Evolutionary conservation across 2,888 invertebrate genomes (phyloP).

Genomic region (Horisme vitalbata): DNA sequence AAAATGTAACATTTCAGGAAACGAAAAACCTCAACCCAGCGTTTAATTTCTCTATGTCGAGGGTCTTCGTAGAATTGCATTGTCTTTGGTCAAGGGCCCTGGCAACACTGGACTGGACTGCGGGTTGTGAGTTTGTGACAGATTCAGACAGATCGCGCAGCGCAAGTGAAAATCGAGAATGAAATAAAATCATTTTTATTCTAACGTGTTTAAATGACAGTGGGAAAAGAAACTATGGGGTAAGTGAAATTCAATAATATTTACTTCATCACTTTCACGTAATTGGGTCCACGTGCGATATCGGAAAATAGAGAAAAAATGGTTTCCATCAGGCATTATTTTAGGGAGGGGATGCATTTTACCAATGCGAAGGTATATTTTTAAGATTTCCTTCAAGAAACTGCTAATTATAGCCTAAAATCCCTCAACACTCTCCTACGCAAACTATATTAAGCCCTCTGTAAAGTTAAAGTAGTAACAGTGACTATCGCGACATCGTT

Average conservation of each 20-base stretch:
- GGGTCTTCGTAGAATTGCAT: too few species aligned
- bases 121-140: too few species aligned
- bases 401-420: constrained; percentile 17
- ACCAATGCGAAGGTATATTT: constrained; percentile 78
- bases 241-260: constrained; percentile 66
- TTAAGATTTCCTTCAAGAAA: constrained; percentile 47
- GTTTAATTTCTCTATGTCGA: too few species aligned
- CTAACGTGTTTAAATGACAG: constrained; percentile 87
- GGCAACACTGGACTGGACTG: too few species aligned
- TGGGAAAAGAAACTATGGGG: constrained; percentile 92
- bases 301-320: constrained; percentile 41
- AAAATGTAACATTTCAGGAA: too few species aligned
- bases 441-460: background rate
- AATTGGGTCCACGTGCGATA: constrained; percentile 8
- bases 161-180: constrained; percentile 54
- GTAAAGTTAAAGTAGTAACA: constrained; percentile 12
- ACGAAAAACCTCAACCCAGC: too few species aligned
- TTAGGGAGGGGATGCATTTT: constrained; percentile 81
- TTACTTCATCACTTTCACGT: constrained; percentile 27
- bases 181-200: constrained; percentile 63
- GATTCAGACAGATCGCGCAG: constrained; percentile 55
- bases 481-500: constrained; percentile 21
- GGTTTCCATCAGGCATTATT: constrained; percentile 63
- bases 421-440: background rate
- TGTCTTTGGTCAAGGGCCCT: constrained; percentile 52